Evolutionary conservation across 2,113 vertebrate genomes (phyloP).

Genomic region (Neolamprologus cancellatus): DNA sequence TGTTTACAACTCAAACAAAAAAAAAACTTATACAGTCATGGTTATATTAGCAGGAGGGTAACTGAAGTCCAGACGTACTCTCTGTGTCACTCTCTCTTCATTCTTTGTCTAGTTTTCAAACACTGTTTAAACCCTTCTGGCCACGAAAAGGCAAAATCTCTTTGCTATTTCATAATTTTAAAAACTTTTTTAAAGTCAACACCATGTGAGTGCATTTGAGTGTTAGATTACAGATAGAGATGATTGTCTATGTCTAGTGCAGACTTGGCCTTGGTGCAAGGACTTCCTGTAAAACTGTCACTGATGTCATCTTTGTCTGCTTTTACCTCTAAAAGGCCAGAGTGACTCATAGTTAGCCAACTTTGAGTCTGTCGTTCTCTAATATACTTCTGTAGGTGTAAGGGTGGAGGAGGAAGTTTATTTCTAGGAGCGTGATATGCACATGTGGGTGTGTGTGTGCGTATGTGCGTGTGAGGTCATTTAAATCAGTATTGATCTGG

Average conservation of each 20-base stretch:
- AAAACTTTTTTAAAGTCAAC: background rate
- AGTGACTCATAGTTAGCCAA: conserved; percentile 32
- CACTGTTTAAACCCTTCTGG: background rate
- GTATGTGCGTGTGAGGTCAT: background rate
- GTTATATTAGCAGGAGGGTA: conserved; percentile 1
- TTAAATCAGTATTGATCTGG: conserved; percentile 14
- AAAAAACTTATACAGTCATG: conserved; percentile 22
- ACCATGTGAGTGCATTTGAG: background rate
- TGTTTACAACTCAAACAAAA: conserved; percentile 59
- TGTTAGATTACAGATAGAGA: background rate
- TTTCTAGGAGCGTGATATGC: background rate
- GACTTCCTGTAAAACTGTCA: conserved; percentile 35
- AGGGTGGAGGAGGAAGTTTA: conserved; percentile 28
- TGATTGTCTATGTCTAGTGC: background rate
- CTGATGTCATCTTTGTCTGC: conserved; percentile 46
- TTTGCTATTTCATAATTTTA: background rate
- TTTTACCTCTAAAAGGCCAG: background rate
- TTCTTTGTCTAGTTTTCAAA: background rate
- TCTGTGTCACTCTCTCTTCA: background rate
- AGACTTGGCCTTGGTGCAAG: conserved; percentile 12
- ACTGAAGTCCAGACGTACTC: background rate
- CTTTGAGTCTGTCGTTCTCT: background rate
- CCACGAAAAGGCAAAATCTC: background rate
- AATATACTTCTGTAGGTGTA: background rate
- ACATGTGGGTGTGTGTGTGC: background rate